phyloP scores from a whole-genome alignment of 2,888 invertebrate genomes.

The Physocephala rufipes region DNA sequence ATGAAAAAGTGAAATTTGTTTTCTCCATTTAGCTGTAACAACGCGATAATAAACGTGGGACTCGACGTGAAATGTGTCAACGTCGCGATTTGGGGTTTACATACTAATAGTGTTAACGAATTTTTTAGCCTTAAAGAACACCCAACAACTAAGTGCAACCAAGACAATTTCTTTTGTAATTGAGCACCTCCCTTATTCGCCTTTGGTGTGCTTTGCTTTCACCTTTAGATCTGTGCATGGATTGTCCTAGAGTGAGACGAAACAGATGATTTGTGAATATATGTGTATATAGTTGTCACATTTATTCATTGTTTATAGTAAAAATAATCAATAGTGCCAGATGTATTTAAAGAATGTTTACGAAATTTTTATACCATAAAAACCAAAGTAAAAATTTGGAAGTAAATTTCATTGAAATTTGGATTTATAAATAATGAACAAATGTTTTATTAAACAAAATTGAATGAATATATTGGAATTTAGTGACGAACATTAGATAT shows the following conservation, averaged over 20 bases:
- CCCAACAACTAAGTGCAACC: slow-evolving; percentile 28
- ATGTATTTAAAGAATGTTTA: no score
- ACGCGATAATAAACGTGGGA: slow-evolving; percentile 30
- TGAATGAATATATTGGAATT: no score
- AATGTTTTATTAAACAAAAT: no score
- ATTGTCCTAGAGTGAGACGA: slow-evolving; percentile 16
- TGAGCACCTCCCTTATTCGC: slow-evolving; percentile 8
- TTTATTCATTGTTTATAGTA: slow-evolving; percentile 9
- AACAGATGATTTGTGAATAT: not conserved
- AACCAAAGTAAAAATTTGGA: no score
- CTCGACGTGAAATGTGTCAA: slow-evolving; percentile 45
- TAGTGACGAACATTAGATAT: no score
- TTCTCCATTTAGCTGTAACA: not conserved
- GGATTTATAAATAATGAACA: no score
- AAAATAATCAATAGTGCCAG: not conserved
- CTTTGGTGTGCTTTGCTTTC: slow-evolving; percentile 17
- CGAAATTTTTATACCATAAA: no score
- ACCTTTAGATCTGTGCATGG: not conserved
- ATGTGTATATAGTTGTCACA: slow-evolving; percentile 12
- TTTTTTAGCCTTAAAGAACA: not conserved
- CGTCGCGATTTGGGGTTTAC: slow-evolving; percentile 42
- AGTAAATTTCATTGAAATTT: no score
- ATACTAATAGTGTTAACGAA: slow-evolving; percentile 11
- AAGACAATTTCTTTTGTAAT: slow-evolving; percentile 19
- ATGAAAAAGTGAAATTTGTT: not conserved